Percentiles rank a stretch among this genome's conserved stretches.
These are phyloP conservation scores for Amphipyra tragopoginis DNA, from an alignment of 2,888 invertebrate genomes.

Conservation along the genomic window DNA sequence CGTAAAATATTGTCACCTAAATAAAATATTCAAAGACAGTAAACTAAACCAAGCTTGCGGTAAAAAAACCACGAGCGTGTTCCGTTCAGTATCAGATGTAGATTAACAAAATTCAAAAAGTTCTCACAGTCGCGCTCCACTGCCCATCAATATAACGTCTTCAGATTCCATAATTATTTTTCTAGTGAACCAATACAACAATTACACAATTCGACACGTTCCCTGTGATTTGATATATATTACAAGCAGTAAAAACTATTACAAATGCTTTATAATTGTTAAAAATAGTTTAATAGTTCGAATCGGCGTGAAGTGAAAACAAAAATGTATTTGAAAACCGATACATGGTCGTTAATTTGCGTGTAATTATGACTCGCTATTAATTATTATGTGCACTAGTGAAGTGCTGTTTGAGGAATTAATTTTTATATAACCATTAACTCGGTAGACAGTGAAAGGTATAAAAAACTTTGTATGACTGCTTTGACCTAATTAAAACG, in stretches of 20 bases:
- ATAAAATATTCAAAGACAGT: slow-evolving; percentile 56
- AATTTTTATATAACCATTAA: slow-evolving; percentile 40
- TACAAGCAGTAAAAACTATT: slow-evolving; percentile 76
- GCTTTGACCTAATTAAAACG: slow-evolving; percentile 40
- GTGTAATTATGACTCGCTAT: slow-evolving; percentile 44
- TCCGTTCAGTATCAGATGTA: slow-evolving; percentile 79
- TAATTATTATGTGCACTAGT: slow-evolving; percentile 44
- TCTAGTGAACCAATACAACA: slow-evolving; percentile 86
- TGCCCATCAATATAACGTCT: slow-evolving; percentile 80
- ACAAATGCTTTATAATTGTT: slow-evolving; percentile 75
- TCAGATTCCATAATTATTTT: slow-evolving; percentile 84
- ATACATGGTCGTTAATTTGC: slow-evolving; percentile 45
- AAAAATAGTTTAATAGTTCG: slow-evolving; percentile 63
- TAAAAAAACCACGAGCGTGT: slow-evolving; percentile 72
- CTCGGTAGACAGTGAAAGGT: slow-evolving; percentile 23
- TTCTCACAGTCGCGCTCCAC: slow-evolving; percentile 87
- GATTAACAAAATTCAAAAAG: slow-evolving; percentile 81
- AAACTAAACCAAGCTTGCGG: slow-evolving; percentile 70
- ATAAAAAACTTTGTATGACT: slow-evolving; percentile 25
- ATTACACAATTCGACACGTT: slow-evolving; percentile 86
- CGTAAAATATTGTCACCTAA: slow-evolving; percentile 41
- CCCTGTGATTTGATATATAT: slow-evolving; percentile 75
- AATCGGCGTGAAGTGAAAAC: slow-evolving; percentile 57
- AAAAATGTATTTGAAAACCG: slow-evolving; percentile 44
- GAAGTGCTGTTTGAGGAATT: slow-evolving; percentile 41